These are phyloP conservation scores for Sebastes dallii DNA, from an alignment of 2,797 vertebrate genomes.

Conservation along the genomic window DNA sequence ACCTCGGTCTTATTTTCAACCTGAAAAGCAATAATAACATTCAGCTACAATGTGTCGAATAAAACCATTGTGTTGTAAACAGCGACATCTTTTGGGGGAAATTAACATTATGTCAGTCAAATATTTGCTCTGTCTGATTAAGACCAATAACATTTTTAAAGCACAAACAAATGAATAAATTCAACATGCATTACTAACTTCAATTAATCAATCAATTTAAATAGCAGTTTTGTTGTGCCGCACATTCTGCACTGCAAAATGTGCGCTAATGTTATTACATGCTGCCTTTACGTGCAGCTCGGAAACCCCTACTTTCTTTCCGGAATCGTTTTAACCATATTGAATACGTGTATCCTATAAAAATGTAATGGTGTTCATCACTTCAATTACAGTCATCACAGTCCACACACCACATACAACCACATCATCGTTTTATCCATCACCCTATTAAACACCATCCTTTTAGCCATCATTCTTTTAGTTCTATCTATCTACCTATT, in stretches of 20 bases:
- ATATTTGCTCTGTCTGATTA: neutral
- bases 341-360: neutral
- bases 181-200: fast-evolving
- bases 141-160: neutral
- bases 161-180: neutral
- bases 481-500: too few relatives aligned
- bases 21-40: neutral
- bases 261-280: neutral
- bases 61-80: neutral
- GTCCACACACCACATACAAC: too few relatives aligned
- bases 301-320: fast-evolving
- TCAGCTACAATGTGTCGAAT: neutral
- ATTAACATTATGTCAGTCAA: neutral
- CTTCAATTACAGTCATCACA: too few relatives aligned
- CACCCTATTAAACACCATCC: too few relatives aligned
- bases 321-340: fast-evolving
- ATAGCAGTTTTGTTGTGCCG: neutral
- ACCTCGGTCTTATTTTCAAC: neutral
- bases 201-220: too few relatives aligned
- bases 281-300: neutral
- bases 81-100: slow-evolving; percentile 34
- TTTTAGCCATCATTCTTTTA: too few relatives aligned
- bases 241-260: neutral
- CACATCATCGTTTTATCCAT: too few relatives aligned
- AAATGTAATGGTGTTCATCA: fast-evolving